Evolutionary conservation across 2,888 invertebrate species (phyloP).

Genomic region (Lumbricus terrestris): DNA sequence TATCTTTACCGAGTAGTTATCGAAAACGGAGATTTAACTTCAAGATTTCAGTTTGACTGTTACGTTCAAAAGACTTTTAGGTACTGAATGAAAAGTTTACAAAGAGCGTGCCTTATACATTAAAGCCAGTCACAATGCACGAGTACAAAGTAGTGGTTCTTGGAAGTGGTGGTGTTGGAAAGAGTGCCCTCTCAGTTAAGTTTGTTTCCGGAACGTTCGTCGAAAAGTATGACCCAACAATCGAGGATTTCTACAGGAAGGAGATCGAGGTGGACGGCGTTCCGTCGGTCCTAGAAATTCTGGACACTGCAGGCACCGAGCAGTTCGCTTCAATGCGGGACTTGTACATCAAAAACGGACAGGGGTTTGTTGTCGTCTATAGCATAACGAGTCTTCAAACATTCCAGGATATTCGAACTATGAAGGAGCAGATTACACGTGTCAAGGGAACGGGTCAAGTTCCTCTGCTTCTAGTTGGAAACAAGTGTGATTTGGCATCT

Average conservation of each 20-base stretch:
- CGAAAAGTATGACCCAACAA: constrained; percentile 99
- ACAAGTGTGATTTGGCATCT: constrained; percentile 96
- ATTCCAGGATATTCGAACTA: constrained; percentile 95
- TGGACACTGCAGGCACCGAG: constrained; percentile 98
- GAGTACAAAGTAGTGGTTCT: constrained; percentile 99
- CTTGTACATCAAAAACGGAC: constrained; percentile 98
- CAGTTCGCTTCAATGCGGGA: constrained; percentile 99
- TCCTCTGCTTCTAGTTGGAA: constrained; percentile 95
- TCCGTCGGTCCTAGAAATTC: constrained; percentile 96
- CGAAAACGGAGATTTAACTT: neutral
- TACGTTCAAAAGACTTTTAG: neutral
- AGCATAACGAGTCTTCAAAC: constrained; percentile 98
- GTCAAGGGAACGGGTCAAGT: constrained; percentile 93
- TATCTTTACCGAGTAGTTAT: neutral
- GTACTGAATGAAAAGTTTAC: neutral
- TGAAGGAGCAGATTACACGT: constrained; percentile 95
- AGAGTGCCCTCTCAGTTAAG: constrained; percentile 98
- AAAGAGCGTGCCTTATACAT: neutral
- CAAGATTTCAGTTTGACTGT: neutral
- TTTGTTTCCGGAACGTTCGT: constrained; percentile 99
- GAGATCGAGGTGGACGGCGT: constrained; percentile 98
- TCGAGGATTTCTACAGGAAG: constrained; percentile 99
- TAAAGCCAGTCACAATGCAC: constrained; percentile 61
- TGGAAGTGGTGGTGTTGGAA: constrained; percentile 99
- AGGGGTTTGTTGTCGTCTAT: constrained; percentile 74